phyloP scores from a whole-genome alignment of 2,797 vertebrate species.

The Trematomus bernacchii region DNA sequence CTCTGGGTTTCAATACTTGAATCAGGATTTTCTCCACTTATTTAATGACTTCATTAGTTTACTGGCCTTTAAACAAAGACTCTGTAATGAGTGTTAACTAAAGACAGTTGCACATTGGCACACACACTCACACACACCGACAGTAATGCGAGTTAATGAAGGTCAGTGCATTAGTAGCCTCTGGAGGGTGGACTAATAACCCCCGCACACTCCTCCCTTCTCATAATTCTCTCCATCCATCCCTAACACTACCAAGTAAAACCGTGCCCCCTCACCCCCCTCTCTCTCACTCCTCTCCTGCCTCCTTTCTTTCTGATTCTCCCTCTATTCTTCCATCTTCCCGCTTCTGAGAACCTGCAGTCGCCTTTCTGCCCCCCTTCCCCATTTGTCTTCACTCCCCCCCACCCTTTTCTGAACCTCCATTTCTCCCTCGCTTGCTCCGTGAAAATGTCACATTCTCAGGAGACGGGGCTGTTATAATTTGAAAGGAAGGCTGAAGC shows the following conservation, averaged over 20 bases:
- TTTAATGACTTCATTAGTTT: constrained; percentile 98
- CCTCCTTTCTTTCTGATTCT: constrained; percentile 29
- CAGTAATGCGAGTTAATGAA: constrained; percentile 83
- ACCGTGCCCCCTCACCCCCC: constrained; percentile 18
- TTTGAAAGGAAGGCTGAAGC: constrained; percentile 85
- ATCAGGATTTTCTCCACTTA: constrained; percentile 84
- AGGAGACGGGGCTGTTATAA: constrained; percentile 80
- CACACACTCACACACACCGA: constrained; percentile 65
- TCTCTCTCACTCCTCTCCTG: not conserved
- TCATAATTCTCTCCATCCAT: constrained; percentile 69
- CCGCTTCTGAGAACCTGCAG: constrained; percentile 62
- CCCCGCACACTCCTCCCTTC: constrained; percentile 55
- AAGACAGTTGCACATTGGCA: constrained; percentile 64
- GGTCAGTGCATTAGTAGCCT: constrained; percentile 84
- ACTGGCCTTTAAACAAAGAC: constrained; percentile 92
- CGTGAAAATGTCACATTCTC: constrained; percentile 85
- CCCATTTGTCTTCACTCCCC: constrained; percentile 50
- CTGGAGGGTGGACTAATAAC: constrained; percentile 79
- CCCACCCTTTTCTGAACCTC: constrained; percentile 59
- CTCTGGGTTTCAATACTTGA: constrained; percentile 66
- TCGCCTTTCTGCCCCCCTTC: constrained; percentile 48
- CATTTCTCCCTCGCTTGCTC: constrained; percentile 72
- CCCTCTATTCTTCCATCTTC: constrained; percentile 53
- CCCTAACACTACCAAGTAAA: constrained; percentile 61
- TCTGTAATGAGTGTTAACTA: constrained; percentile 83